Evolutionary conservation across 2,113 vertebrate genomes (phyloP), one percentile per base, ranked within the genome.

Genomic region (Nipponia nippon): DNA sequence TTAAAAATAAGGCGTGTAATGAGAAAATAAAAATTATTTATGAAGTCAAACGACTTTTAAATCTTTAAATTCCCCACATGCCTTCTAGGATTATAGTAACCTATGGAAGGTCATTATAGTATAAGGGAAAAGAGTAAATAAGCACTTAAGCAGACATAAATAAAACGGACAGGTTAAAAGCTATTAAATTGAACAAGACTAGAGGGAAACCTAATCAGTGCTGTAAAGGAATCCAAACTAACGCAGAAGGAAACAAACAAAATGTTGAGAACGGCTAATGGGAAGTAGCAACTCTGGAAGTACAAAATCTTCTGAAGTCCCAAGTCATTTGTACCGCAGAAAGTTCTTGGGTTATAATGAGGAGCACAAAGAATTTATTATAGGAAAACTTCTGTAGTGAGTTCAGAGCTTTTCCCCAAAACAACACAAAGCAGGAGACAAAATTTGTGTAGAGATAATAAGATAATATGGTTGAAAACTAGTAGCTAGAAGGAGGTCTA

Each of bases 101-200:
- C 96, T 98, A 90, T 97, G 95, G 95, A 97, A 98, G 94, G 96
- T 97, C 97, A 98, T 97, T 97, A 97, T 93, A 95, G 90, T 98
- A 97, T 97, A 96, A 96, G 91, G 75, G 73, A 88, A 97, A 96
- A 98, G 96, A 97, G 97, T 97, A 97, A 96, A 97, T 97, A 97
- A 93, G 94, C 95, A 97, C 88, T 96, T 96, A 97, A 96, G 95
- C 96, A 95, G 96, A 97, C 94, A 95, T 96, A 98, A 98, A 97
- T 97, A 95, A 97, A 97, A 87, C 16, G 19, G 96, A 97, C 97
- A 96, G 95, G 88, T 97, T 96, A 97, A 97, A 98, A 98, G 91
- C 93, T 94, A 97, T 97, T 95, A 97, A 97, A 96, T 42, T 91
- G 93, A 95, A 96, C 79, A 84, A 87, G 72, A 83, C 72, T 90